Evolutionary conservation across 1,140 invertebrate species (phyloP).

Genomic region (silkworm (Bombyx mori)): ASM3026992v2 NC_085118.1:15109001-15109500

Average conservation of each 20-base stretch:
- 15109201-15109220: constrained; percentile 90
- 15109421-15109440: constrained; percentile 54
- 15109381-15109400: constrained; percentile 53
- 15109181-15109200: constrained; percentile 78
- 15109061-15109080: constrained; percentile 86
- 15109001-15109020: constrained; percentile 62
- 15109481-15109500: constrained; percentile 75
- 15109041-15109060: constrained; percentile 73
- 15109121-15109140: constrained; percentile 91
- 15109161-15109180: constrained; percentile 78
- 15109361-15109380: constrained; percentile 42
- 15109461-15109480: constrained; percentile 38
- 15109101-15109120: constrained; percentile 86
- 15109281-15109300: constrained; percentile 72
- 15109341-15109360: constrained; percentile 36
- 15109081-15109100: constrained; percentile 84
- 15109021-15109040: constrained; percentile 68
- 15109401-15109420: constrained; percentile 50
- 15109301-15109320: constrained; percentile 62
- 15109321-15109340: constrained; percentile 62
- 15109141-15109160: constrained; percentile 91
- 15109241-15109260: constrained; percentile 89
- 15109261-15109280: constrained; percentile 83
- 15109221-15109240: constrained; percentile 90
- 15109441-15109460: constrained; percentile 41